Evolutionary conservation across 2,113 vertebrate genomes (phyloP), one percentile per base, ranked within the genome.

Genomic region (Brienomyrus longianalis): DNA sequence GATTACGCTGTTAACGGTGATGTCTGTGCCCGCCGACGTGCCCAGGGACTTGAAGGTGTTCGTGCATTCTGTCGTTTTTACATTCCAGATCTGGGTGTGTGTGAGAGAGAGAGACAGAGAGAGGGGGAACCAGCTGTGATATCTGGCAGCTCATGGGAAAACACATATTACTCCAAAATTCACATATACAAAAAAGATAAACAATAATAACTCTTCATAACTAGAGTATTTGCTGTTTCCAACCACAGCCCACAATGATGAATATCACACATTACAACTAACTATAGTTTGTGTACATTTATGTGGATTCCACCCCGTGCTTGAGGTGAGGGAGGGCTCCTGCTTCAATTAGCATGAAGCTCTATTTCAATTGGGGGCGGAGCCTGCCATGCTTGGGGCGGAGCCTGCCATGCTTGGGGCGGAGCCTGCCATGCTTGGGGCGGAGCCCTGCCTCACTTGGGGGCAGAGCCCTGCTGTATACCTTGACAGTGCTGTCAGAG

Each of bases 401-500:
- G 31, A 39, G 80, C 80, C 39, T 19, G 0, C 11, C 50, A 77
- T 0, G 1, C 31, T 6, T 1, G 88, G 52, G 51, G 13, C 11
- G 51, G 93, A 93, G 83, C 9, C 83, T 8, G 0, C 13, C 50
- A 77, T 0, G 1, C n/a, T 6, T 1, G 88, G 52, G 51, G 13
- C 11, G 51, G 93, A 93, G 83, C 3, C 83, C 23, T 48, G 43
- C 11, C 31, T 17, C 52, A 54, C 3, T 31, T 70, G 62, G 85
- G 59, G 54, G 11, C 10, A 47, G 93, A 93, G 99, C 98, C 97
- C 99, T 98, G 83, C 99, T 98, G 5, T 98, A 99, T 94, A 99
- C 98, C 97, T 99, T 99, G 87, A 99, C 98, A 1, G 98, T 99
- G 80, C 98, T 98, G 84, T 99, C 98, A 8, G 98, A 99, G 2